These are phyloP conservation scores for Teleopsis dalmanni DNA, from an alignment of 1,140 invertebrate genomes.

Conservation along the genomic window DNA sequence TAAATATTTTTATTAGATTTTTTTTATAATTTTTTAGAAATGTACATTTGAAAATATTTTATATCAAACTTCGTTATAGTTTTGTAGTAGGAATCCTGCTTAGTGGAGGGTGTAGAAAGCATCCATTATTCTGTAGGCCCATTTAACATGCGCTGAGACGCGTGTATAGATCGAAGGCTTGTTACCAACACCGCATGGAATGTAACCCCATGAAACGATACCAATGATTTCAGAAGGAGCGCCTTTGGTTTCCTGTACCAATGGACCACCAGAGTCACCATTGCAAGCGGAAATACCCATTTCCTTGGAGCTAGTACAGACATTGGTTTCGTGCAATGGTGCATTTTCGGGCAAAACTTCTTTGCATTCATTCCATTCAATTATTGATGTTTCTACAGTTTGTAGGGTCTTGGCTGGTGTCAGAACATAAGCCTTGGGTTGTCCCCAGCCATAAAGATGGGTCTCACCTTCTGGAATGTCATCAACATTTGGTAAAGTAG, in stretches of 20 bases:
- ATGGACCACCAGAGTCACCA: constrained; percentile 61
- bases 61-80: too few relatives aligned
- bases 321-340: constrained; percentile 44
- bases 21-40: too few relatives aligned
- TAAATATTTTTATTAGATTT: too few relatives aligned
- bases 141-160: constrained; percentile 52
- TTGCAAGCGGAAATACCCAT: constrained; percentile 54
- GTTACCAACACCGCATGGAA: constrained; percentile 57
- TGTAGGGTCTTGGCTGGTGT: constrained; percentile 36
- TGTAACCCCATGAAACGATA: constrained; percentile 68
- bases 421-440: constrained; percentile 28
- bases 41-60: too few relatives aligned
- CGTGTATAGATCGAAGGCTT: constrained; percentile 64
- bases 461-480: constrained; percentile 39
- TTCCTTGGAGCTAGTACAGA: constrained; percentile 55
- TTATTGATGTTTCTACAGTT: constrained; percentile 39
- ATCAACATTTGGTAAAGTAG: constrained; percentile 46
- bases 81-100: too few relatives aligned
- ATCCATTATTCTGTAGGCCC: constrained; percentile 22
- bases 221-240: constrained; percentile 48
- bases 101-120: constrained; percentile 31
- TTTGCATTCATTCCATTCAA: constrained; percentile 29
- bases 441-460: constrained; percentile 49
- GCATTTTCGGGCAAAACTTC: constrained; percentile 20
- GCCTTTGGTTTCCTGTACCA: constrained; percentile 45